Evolutionary conservation across 2,797 vertebrate species (phyloP).

Genomic region (Siniperca undulata): DNA sequence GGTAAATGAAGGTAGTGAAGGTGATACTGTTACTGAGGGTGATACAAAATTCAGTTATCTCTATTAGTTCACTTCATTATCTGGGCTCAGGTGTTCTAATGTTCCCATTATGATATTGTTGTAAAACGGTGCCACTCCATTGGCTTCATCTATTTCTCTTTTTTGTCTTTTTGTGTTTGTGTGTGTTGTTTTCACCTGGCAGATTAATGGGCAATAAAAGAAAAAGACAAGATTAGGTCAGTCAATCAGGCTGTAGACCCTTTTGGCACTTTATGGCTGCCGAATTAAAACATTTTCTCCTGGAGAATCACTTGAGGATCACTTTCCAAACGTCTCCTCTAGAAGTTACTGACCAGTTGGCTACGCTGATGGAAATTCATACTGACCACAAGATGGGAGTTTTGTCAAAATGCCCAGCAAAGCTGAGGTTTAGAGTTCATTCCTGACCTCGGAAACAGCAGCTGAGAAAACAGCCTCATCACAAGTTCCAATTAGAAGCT

Average conservation of each 20-base stretch:
- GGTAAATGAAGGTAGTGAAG: constrained; percentile 60
- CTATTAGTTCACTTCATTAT: constrained; percentile 70
- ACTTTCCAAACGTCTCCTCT: not conserved
- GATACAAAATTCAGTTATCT: constrained; percentile 71
- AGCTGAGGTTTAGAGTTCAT: not conserved
- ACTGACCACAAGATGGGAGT: not conserved
- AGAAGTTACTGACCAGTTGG: not conserved
- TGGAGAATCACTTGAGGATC: not conserved
- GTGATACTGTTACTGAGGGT: constrained; percentile 63
- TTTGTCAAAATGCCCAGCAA: not conserved
- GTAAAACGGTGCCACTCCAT: constrained; percentile 18
- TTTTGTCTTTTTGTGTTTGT: not conserved
- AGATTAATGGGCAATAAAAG: constrained; percentile 17
- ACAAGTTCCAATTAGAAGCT: not conserved
- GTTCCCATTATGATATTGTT: constrained; percentile 36
- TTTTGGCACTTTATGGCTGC: not conserved
- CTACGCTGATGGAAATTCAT: not conserved
- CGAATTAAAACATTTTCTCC: not conserved
- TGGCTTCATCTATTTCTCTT: constrained; percentile 1
- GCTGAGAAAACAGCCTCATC: not conserved
- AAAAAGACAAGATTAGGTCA: constrained; percentile 13
- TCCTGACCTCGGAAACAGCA: not conserved
- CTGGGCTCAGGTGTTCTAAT: constrained; percentile 54
- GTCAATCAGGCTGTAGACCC: not conserved
- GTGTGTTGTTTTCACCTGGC: not conserved